Base-by-base conservation (phyloP, 1,140 invertebrate species). In the Drosophila miranda region DNA sequence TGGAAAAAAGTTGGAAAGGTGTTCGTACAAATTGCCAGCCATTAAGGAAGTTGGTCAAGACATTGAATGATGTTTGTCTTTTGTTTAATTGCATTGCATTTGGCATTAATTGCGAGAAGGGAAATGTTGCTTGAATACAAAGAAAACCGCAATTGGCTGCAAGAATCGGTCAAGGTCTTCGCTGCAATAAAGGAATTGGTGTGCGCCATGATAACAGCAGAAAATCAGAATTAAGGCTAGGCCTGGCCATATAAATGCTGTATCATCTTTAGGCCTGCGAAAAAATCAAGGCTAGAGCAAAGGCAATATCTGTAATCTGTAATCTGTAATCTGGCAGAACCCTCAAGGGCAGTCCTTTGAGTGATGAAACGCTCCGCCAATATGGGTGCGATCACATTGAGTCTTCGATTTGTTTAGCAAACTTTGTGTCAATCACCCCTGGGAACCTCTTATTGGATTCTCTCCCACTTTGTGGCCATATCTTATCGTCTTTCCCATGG, bases 141-240 rank as follows among this genome's bases (percentile, higher is more conserved):
- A n/a, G 50, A 34, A 51, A 50, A 48, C 9, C 23, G 28, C 60
- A 67, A 44, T 78, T 50, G 43, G 34, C 51, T 16, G 30, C 21
- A 50, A 55, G 46, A 73, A 64, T 72, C 42, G 62, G 73, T 60
- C 73, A 82, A 61, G 78, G 78, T 58, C 56, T 55, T 30, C 16
- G 11, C 4, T 11, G n/a, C 44, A 70, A 28, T 43, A 54, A 19
- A 38, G 57, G 43, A 49, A 57, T 30, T 41, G 16, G 49, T 48
- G 64, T 14, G 38, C 16, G 49, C 23, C 7, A 57, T 61, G 41
- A 55, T 63, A 72, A 28, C 43, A 42, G 54, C 44, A 58, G 61
- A 72, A 48, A 76, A 14, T 38, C 11, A 5, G 34, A 38, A 38
- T 13, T 38, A 11, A 38, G 74, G 76, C 11, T 68, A 60, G 59